Base-by-base conservation (phyloP, 2,113 vertebrate genomes). In the Puffinus mauretanicus region DNA sequence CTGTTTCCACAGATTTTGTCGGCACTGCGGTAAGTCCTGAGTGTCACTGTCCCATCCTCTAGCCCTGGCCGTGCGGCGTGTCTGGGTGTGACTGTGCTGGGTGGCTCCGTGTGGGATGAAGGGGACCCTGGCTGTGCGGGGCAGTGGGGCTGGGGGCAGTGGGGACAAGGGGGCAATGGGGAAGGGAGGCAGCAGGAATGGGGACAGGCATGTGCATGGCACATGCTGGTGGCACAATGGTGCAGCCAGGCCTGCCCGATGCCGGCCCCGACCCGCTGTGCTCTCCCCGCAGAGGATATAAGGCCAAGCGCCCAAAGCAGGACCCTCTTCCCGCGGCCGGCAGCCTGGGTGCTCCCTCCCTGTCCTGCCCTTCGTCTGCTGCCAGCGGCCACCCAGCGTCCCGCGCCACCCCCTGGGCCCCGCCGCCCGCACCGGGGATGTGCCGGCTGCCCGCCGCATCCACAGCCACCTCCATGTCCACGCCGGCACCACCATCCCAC, bases 1-100 rank as follows among this genome's bases (percentile, higher is more conserved):
- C 84, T 97, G 54, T 96, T 95, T 91, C 95, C 90, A 86, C 93
- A 98, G 98, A 98, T 98, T 98, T 98, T 94, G 98, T 98, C 86
- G 96, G 98, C 94, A 93, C 98, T 49, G 98, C 98, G 95, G 98
- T 98, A 94, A 98, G 98, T 97, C 92, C 88, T n/a, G 92, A 95
- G 86, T 11, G 52, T 96, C 95, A 18, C 93, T 14, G 36, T 88
- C 51, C 84, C 29, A 46, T 93, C 93, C 66, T 90, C 30, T 22
- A 25, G 38, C 78, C 86, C 70, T 42, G 69, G 32, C 44, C 16
- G 10, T 52, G 32, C 17, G 21, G n/a, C 3, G 4, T 55, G 62
- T 52, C 24, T 66, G 85, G 9, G 29, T 66, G 64, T 49, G 77
- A 52, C 85, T 11, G 19, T 82, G 65, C 73, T 38, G 60, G 13